A percentile compares a stretch with the other conserved stretches of the same genome.
Conservation (phyloP, 2,113 vertebrate species). For the Holacanthus passer region DNA sequence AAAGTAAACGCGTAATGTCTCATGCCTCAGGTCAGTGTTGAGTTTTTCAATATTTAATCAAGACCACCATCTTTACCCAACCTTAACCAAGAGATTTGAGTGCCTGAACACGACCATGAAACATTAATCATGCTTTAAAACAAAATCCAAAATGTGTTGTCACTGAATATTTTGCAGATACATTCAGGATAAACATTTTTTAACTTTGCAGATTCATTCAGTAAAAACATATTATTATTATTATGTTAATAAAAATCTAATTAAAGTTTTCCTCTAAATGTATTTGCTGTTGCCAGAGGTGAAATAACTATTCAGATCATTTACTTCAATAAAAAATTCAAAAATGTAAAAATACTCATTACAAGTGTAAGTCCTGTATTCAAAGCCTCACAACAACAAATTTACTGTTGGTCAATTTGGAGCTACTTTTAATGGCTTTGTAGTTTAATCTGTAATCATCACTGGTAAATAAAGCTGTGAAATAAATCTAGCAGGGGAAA, state of each 20-base stretch:
- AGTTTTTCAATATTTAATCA: slow-evolving; percentile 1
- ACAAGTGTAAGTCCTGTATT: neutral
- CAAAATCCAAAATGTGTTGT: neutral
- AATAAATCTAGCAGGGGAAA: too few species aligned
- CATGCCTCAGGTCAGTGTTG: neutral
- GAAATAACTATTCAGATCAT: neutral
- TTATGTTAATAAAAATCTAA: neutral
- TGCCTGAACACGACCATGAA: neutral
- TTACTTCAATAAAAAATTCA: neutral
- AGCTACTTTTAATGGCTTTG: neutral
- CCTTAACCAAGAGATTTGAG: neutral
- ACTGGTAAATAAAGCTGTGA: too few species aligned
- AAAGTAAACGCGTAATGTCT: neutral
- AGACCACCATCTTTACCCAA: neutral
- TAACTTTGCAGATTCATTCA: neutral
- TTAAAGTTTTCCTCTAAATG: neutral
- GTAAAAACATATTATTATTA: too few species aligned
- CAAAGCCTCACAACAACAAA: too few species aligned
- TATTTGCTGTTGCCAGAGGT: neutral
- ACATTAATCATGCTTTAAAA: neutral
- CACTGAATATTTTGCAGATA: neutral
- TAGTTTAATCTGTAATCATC: too few species aligned
- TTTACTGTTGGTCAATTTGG: neutral
- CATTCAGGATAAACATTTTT: neutral
- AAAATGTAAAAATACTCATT: neutral